Base-by-base conservation (phyloP, 2,888 invertebrate genomes). In the Drosophila pseudotalamancana region DNA sequence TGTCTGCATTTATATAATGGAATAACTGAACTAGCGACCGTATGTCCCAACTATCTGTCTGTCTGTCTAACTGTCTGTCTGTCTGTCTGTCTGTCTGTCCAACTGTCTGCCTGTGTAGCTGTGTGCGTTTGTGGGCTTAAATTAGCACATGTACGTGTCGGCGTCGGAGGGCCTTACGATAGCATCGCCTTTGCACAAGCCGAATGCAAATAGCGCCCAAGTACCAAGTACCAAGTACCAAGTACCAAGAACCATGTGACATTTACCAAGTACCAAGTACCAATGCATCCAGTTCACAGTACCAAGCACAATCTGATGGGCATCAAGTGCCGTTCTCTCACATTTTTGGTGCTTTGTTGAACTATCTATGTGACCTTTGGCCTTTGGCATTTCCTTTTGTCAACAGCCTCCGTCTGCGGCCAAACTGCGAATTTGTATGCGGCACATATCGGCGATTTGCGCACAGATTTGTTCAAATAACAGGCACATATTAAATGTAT, bases 121-220 rank as follows among this genome's bases (percentile, higher is more conserved):
- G 34, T 18, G 37, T 51, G 42, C 51, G 55, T 21, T 31, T 51
- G 48, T 55, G 55, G 56, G 50, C 63, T 75, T 75, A 76, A 81
- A 85, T 85, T 79, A 79, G 76, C 72, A 79, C 68, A 72, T 69
- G 87, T 83, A 83, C 84, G 84, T 80, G 84, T 70, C 87, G 64
- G 69, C 80, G 63, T 59, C 80, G 65, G 64, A 55, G 54, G 64
- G 21, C 39, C 31, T 32, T 45, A 63, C 63, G 75, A 72, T 75
- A 71, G 50, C 72, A 72, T 72, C 55, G 42, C 71, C 59, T 75
- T 75, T 75, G 51, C 71, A 72, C 75, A 72, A 74, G 32, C 73
- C 73, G 57, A 63, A 72, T 63, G 71, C 68, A 68, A 72, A 72
- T 46, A 46, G 63, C 40, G 45, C 2, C 16, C 6, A 12, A 60